These are phyloP conservation scores for Himalopsyche phryganea DNA, from an alignment of 1,140 invertebrate species.

Conservation along the genomic window DNA sequence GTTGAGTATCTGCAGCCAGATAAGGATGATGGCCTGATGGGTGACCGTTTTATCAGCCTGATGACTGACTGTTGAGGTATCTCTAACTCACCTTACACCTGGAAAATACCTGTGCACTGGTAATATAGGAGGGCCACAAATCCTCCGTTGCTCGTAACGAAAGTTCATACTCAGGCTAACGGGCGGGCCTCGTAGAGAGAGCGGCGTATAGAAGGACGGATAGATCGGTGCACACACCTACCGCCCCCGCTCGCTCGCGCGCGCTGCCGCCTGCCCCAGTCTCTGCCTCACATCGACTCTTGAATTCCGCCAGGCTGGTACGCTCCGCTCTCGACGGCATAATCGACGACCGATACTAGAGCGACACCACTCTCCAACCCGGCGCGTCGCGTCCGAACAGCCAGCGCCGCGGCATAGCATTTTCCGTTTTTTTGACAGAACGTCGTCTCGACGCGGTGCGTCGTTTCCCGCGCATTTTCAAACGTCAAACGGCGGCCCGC, in stretches of 20 bases:
- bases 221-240: slow-evolving; percentile 13
- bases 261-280: slow-evolving; percentile 1
- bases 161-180: not conserved
- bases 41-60: too few relatives aligned
- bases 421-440: slow-evolving; percentile 15
- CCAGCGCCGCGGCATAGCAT: slow-evolving; percentile 37
- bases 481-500: slow-evolving; percentile 39
- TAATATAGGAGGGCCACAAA: too few relatives aligned
- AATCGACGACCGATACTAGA: not conserved
- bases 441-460: slow-evolving; percentile 6
- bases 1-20: too few relatives aligned
- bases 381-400: slow-evolving; percentile 38
- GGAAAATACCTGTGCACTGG: too few relatives aligned
- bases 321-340: slow-evolving; percentile 11
- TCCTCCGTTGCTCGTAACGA: not conserved
- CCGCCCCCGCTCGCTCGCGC: slow-evolving; percentile 7
- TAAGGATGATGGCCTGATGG: too few relatives aligned
- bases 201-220: slow-evolving; percentile 26
- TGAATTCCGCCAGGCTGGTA: slow-evolving; percentile 16
- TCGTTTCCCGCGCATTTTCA: slow-evolving; percentile 19
- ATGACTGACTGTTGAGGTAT: too few relatives aligned
- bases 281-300: slow-evolving; percentile 17
- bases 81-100: too few relatives aligned
- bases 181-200: slow-evolving; percentile 15
- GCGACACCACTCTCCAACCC: slow-evolving; percentile 6